Percentiles rank a stretch among this genome's conserved stretches.
These are phyloP conservation scores for Leptinotarsa defecta DNA, from an alignment of 1,140 invertebrate genomes.

Conservation along the genomic window DNA sequence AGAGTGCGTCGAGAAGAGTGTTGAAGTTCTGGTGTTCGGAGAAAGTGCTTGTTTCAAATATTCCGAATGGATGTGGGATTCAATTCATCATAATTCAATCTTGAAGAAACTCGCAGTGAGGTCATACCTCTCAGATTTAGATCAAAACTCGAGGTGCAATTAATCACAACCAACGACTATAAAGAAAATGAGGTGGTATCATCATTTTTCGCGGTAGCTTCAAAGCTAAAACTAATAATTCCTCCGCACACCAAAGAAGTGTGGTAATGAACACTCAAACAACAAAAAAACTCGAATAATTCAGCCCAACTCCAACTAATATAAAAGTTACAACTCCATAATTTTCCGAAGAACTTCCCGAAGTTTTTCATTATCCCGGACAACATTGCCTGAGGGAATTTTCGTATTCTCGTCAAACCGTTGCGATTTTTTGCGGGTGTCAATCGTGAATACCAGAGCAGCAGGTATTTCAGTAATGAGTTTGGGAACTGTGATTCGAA, in stretches of 20 bases:
- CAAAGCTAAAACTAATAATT: not conserved
- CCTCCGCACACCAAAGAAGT: not conserved
- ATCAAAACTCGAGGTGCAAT: too few relatives aligned
- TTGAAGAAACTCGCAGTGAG: too few relatives aligned
- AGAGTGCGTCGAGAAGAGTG: too few relatives aligned
- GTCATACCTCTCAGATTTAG: too few relatives aligned
- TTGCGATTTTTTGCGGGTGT: not conserved
- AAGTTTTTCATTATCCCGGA: slow-evolving; percentile 8
- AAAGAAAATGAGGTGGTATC: not conserved
- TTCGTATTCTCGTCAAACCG: not conserved
- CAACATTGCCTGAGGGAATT: not conserved
- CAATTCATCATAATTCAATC: too few relatives aligned
- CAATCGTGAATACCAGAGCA: not conserved
- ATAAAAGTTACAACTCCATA: slow-evolving; percentile 6
- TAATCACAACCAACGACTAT: too few relatives aligned
- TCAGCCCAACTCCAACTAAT: slow-evolving; percentile 2
- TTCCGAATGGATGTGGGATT: too few relatives aligned
- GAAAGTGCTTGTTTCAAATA: too few relatives aligned
- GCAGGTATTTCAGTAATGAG: not conserved
- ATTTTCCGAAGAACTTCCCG: not conserved
- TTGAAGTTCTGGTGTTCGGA: too few relatives aligned
- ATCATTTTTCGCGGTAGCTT: not conserved
- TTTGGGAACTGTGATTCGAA: too few relatives aligned
- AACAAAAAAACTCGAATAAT: slow-evolving; percentile 7
- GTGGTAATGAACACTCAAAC: slow-evolving; percentile 1